Percentiles rank a stretch among this genome's conserved stretches.
phyloP scores from a whole-genome alignment of 2,888 invertebrate genomes.

The Epistrophe eligans region DNA sequence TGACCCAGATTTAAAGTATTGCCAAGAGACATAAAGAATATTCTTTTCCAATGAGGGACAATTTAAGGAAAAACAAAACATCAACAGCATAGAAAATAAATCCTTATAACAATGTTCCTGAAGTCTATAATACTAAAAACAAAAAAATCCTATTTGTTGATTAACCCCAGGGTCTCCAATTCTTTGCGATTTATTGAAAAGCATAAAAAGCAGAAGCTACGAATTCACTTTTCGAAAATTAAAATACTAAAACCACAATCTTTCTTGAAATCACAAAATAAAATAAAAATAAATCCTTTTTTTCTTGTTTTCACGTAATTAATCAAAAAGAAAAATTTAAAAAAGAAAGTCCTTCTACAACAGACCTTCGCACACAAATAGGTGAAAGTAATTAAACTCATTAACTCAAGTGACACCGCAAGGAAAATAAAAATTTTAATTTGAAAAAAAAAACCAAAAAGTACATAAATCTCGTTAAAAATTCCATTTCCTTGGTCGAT shows the following conservation, averaged over 20 bases:
- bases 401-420: conserved; percentile 33
- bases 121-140: too few species aligned
- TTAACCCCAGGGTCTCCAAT: not conserved
- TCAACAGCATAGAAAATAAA: not conserved
- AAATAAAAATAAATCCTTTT: not conserved
- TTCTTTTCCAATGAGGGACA: not conserved
- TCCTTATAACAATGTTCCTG: not conserved
- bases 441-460: conserved; percentile 9
- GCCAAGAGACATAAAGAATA: too few species aligned
- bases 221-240: not conserved
- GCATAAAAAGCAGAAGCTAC: not conserved
- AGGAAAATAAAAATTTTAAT: conserved; percentile 15
- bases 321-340: not conserved
- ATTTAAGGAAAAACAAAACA: not conserved
- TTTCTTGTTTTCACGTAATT: not conserved
- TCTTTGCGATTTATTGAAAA: not conserved
- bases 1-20: too few species aligned
- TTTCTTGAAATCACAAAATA: not conserved
- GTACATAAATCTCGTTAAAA: conserved; percentile 59
- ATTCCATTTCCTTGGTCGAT: conserved; percentile 56
- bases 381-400: conserved; percentile 47
- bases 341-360: not conserved
- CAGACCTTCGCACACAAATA: conserved; percentile 4
- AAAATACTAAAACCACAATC: not conserved
- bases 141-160: too few species aligned